Percentiles rank a stretch among this genome's conserved stretches.
These are phyloP conservation scores for Uromys caudimaculatus DNA, from an alignment of 2,797 vertebrate species.

Conservation along the genomic window DNA sequence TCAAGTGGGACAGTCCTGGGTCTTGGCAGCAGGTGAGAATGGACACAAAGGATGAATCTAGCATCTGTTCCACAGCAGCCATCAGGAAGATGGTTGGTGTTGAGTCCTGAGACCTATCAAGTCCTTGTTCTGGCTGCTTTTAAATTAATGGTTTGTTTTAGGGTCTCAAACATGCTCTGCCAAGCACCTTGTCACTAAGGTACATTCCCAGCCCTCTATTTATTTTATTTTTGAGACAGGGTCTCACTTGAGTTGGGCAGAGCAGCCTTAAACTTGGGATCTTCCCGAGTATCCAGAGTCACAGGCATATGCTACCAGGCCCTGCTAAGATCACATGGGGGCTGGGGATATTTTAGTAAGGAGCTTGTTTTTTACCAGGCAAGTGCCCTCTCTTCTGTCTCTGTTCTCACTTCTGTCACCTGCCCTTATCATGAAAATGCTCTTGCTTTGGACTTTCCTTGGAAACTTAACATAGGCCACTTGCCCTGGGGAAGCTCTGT, in stretches of 20 bases:
- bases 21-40: neutral
- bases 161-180: neutral
- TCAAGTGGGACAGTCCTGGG: neutral
- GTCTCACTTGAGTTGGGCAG: neutral
- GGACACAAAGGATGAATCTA: neutral
- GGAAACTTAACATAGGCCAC: neutral
- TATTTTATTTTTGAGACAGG: neutral
- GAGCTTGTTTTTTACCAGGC: neutral
- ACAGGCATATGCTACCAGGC: neutral
- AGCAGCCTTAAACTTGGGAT: neutral
- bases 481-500: neutral
- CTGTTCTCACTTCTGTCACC: neutral
- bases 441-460: neutral
- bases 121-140: neutral
- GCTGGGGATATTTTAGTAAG: neutral
- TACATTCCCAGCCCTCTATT: neutral
- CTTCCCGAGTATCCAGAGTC: too few relatives aligned
- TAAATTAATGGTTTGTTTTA: neutral
- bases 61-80: neutral
- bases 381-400: neutral
- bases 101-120: rapidly evolving
- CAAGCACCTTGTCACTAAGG: neutral
- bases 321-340: neutral
- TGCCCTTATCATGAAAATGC: neutral
- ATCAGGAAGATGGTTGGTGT: neutral